Conservation (phyloP, 2,797 vertebrate genomes). For the Alcedo atthis region DNA sequence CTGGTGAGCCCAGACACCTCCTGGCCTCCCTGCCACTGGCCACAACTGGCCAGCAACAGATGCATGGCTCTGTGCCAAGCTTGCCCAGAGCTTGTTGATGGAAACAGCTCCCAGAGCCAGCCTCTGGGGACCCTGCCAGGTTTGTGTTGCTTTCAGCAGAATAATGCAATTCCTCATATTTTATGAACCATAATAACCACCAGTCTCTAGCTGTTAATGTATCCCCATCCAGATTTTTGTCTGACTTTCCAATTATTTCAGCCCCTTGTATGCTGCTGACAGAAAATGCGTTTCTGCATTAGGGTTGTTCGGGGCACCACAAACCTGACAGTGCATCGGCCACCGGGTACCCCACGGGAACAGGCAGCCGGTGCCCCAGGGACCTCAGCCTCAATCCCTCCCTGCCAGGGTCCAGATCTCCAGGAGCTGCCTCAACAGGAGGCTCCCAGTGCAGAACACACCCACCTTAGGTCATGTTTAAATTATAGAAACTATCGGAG, state of each 20-base stretch:
- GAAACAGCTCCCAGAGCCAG: conserved; percentile 49
- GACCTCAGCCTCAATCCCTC: rapidly evolving
- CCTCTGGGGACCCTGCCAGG: conserved; percentile 16
- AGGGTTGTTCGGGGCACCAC: neutral
- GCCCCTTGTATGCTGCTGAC: conserved; percentile 46
- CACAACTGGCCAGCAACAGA: rapidly evolving
- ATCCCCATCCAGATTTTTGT: conserved; percentile 56
- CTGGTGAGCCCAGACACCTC: rapidly evolving
- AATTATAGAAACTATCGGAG: neutral
- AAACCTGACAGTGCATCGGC: neutral
- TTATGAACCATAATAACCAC: conserved; percentile 78
- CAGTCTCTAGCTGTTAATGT: conserved; percentile 62
- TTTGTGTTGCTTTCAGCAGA: conserved; percentile 57
- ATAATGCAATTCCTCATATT: conserved; percentile 73
- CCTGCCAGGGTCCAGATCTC: neutral
- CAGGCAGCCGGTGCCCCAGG: rapidly evolving
- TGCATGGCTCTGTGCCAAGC: neutral
- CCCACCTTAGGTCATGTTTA: neutral
- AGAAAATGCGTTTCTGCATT: conserved; percentile 17
- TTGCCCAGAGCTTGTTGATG: neutral
- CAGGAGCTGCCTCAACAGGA: rapidly evolving
- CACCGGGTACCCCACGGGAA: neutral
- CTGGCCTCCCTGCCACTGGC: rapidly evolving
- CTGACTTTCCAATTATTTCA: conserved; percentile 71
- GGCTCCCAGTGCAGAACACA: neutral